phyloP scores from a whole-genome alignment of 2,888 invertebrate genomes.

The Abrostola triplasia region DNA sequence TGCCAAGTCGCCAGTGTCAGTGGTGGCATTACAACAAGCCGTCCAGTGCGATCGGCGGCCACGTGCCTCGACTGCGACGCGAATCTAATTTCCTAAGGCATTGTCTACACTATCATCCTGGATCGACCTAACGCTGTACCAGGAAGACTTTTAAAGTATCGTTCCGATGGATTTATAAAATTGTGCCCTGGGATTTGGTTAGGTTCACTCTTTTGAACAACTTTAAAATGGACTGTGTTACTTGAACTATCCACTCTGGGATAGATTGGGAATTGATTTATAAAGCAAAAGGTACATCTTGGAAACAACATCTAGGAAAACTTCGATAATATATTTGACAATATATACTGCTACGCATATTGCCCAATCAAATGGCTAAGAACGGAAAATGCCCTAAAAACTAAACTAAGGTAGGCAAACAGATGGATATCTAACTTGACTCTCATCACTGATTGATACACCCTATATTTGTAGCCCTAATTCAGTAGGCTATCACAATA shows the following conservation, averaged over 20 bases:
- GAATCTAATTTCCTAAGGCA: constrained; percentile 82
- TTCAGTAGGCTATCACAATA: no score
- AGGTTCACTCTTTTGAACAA: constrained; percentile 8
- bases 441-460: no score
- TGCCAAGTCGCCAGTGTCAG: constrained; percentile 12
- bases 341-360: no score
- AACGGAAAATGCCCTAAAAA: no score
- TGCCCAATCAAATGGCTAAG: no score
- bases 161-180: constrained; percentile 39
- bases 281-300: no score
- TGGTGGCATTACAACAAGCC: constrained; percentile 52
- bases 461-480: no score
- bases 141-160: constrained; percentile 36
- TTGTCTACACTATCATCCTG: constrained; percentile 72
- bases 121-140: constrained; percentile 41
- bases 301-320: no score
- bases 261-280: neutral
- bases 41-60: constrained; percentile 66
- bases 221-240: neutral
- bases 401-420: no score
- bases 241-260: neutral
- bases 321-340: no score
- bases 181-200: constrained; percentile 34
- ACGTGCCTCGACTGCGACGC: constrained; percentile 77
- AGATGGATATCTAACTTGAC: no score